These are phyloP conservation scores for Lasiurus borealis DNA, from an alignment of 2,113 vertebrate genomes.

Conservation along the genomic window DNA sequence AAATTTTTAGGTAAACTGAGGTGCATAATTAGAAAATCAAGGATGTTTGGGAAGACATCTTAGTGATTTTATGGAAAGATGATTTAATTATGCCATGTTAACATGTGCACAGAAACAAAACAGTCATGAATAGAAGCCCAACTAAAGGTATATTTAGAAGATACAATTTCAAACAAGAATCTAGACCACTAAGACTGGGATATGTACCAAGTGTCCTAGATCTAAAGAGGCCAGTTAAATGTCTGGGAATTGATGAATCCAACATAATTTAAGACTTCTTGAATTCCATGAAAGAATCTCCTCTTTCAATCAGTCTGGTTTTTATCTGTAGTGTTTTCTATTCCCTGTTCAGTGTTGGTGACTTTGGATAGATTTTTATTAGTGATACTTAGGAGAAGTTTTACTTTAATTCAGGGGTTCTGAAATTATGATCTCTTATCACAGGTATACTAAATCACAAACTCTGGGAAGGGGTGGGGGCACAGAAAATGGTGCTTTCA, in stretches of 20 bases:
- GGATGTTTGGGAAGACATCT: rapidly evolving
- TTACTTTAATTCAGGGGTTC: background rate
- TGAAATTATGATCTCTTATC: background rate
- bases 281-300: background rate
- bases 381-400: background rate
- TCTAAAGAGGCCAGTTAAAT: background rate
- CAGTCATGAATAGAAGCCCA: background rate
- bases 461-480: background rate
- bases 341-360: background rate
- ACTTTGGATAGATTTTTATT: background rate
- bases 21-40: slow-evolving; percentile 21
- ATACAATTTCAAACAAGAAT: background rate
- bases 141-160: background rate
- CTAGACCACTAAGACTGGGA: background rate
- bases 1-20: slow-evolving; percentile 6
- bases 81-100: background rate
- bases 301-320: background rate
- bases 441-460: background rate
- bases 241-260: background rate
- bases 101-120: background rate
- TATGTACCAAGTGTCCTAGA: rapidly evolving
- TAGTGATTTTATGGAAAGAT: background rate
- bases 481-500: background rate
- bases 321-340: background rate
- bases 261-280: background rate